Base-by-base conservation (phyloP, 2,888 invertebrate genomes). In the Cephus rjabovi region DNA sequence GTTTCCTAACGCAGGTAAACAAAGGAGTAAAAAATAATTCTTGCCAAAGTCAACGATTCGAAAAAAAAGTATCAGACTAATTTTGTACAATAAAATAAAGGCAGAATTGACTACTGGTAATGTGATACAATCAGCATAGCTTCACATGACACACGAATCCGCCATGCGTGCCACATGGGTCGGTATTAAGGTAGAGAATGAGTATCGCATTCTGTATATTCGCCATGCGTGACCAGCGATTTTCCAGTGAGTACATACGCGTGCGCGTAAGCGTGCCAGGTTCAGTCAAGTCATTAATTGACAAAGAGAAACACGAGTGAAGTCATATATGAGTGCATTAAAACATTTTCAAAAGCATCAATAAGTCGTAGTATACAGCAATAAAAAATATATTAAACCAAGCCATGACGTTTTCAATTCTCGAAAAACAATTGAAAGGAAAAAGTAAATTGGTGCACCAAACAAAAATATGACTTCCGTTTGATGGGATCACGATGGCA, bases 191-290 rank as follows among this genome's bases (percentile, higher is more conserved):
- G 9, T 23, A 56, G 56, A 56, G 56, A 56, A 56, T 23, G 56
- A 56, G 56, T 56, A 80, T 79, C 81, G 78, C 80, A 82, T 82
- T 83, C 83, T 83, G 83, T 83, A 83, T 83, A 80, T 81, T 80
- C 79, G 76, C 80, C 81, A 79, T 81, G 85, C 83, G 82, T 83
- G 83, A 83, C 81, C 76, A 75, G 75, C 80, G 81, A 85, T 86
- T 85, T 85, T 83, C 83, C 83, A 81, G 83, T 81, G 79, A 76
- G 79, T 81, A 82, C 81, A 83, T 68, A n/a, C 23, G 69, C 69
- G 33, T 69, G 23, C 69, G 33, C 74, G 69, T 37, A 77, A 77
- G 77, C 69, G 70, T 31, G 30, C 68, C 40, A 33, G 37, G 56
- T 33, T 33, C 69, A 68, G 2, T 23, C 23, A 56, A 23, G 56